A percentile compares a stretch with the other conserved stretches of the same genome.
Evolutionary conservation across 2,113 vertebrate genomes (phyloP).

Genomic region (Caloenas nicobarica): DNA sequence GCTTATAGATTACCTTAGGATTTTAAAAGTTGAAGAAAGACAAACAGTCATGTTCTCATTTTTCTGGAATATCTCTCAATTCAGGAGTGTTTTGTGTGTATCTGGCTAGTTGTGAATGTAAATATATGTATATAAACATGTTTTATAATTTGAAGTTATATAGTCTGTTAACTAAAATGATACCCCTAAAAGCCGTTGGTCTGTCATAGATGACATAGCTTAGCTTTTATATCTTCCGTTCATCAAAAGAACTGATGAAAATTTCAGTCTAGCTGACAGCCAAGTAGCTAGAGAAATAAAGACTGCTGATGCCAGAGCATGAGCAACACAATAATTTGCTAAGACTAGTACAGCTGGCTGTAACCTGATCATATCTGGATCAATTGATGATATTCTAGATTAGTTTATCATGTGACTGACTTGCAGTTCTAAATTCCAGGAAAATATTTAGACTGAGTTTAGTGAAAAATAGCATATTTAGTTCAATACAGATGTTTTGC

Average conservation of each 20-base stretch:
- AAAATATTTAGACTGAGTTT: slow-evolving; percentile 74
- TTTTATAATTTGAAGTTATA: slow-evolving; percentile 28
- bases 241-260: slow-evolving; percentile 43
- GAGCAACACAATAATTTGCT: slow-evolving; percentile 75
- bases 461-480: slow-evolving; percentile 76
- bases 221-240: slow-evolving; percentile 44
- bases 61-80: neutral
- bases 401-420: slow-evolving; percentile 88
- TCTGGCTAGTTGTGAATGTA: neutral
- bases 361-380: slow-evolving; percentile 87
- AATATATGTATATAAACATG: neutral
- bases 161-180: slow-evolving; percentile 26
- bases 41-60: neutral
- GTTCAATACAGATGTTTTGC: slow-evolving; percentile 76
- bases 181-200: neutral
- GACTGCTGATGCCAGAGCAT: slow-evolving; percentile 62
- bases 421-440: slow-evolving; percentile 78
- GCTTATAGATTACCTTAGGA: neutral
- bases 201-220: neutral
- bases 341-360: slow-evolving; percentile 69
- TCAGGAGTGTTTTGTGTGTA: neutral
- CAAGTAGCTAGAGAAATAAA: slow-evolving; percentile 58
- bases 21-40: neutral
- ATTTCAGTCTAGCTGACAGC: slow-evolving; percentile 54
- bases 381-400: slow-evolving; percentile 84